Evolutionary conservation across 2,797 vertebrate genomes (phyloP), one percentile per base, ranked within the genome.

Genomic region (Picus viridis): DNA sequence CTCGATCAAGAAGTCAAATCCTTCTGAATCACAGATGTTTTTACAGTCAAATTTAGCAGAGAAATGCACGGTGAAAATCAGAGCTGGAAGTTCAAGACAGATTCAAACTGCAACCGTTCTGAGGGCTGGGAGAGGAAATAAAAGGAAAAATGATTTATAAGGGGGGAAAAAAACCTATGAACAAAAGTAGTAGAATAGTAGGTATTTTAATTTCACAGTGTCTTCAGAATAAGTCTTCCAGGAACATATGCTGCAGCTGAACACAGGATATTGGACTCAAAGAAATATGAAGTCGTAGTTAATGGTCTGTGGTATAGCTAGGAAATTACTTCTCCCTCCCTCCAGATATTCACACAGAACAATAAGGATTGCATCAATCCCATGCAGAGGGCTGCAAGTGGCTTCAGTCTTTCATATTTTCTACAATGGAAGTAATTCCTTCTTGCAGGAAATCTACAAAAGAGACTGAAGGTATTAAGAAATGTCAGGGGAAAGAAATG

Each of bases 271-370:
- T 65, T 62, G 59, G 62, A 36, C 70, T 73, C 56, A 69, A 34
- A 88, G 72, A 89, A 83, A 62, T 77, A 91, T 29, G 62, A 77
- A 89, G 77, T 53, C 32, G n/a, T 70, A 93, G 43, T 49, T 83
- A 88, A 86, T 91, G 67, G 30, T 43, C 59, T 88, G 43, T 62
- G 34, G 8, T 53, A 34, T 14, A 78, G 70, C 53, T 34, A 67
- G 61, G 59, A 88, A 83, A 90, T 90, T 1, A 69, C 86, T 82
- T 90, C 19, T 76, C 22, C 20, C 4, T 10, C 29, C 64, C 14
- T 63, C 26, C 16, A 76, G 34, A 43, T 58, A 51, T 49, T 53
- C 47, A 32, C 17, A 24, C 16, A 64, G 51, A 86, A 86, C 39
- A 54, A 36, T 32, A 59, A 73, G 16, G 29, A 67, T 39, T 73